Base-by-base conservation (phyloP, 2,113 vertebrate genomes). In the Gasterosteus aculeatus region DNA sequence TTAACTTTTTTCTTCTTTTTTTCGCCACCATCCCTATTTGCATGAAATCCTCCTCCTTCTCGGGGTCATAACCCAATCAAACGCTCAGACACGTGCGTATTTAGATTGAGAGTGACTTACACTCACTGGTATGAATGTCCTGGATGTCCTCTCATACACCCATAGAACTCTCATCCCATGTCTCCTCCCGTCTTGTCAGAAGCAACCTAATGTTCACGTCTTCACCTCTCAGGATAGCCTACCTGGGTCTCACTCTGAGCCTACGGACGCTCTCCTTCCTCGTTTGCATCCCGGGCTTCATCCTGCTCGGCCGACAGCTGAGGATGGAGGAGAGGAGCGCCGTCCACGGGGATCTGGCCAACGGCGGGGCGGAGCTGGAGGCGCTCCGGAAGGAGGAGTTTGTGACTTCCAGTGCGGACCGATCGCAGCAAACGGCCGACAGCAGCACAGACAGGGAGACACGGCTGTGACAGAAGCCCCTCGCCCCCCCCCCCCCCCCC, bases 161-260 rank as follows among this genome's bases (percentile, higher is more conserved):
- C 6, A 19, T 18, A 12, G 19, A 31, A 22, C 4, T 19, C 11
- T 39, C n/a, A 42, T 47, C 33, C 29, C 11, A 3, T 49, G 12
- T 10, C 1, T 42, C 49, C 16, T 35, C 11, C 11, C 56, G 5
- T 57, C 0, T 57, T 61, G 15, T 33, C 15, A 62, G 31, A 72
- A 46, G 41, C 46, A 46, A 22, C 4, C 11, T 15, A 3, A 47
- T 63, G 51, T 53, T 80, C 10, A n/a, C 7, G 26, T 51, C 46
- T 33, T 46, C 18, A 16, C 42, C 14, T 61, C 38, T 88, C 92
- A 97, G 96, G 88, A 89, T 95, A 35, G 94, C 96, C 44, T 98
- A 96, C 82, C 91, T 98, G 86, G 96, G 96, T 62, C 89, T 98
- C 83, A 97, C 95, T 57, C 69, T 96, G 84, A 87, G 95, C 69